Base-by-base conservation (phyloP, 2,797 vertebrate species). In the Cuculus canorus region DNA sequence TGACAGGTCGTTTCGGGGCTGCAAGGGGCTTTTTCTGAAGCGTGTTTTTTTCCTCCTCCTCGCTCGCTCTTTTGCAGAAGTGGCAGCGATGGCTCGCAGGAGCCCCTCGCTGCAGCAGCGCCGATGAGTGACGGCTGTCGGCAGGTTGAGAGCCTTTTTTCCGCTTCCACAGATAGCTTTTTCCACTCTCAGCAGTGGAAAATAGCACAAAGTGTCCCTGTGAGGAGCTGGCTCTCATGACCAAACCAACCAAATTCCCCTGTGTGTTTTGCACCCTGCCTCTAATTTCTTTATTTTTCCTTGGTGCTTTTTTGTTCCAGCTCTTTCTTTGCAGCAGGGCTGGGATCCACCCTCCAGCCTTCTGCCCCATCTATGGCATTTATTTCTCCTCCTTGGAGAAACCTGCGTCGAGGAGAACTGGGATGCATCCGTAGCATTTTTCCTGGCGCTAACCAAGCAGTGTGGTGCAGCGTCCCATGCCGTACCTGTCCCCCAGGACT, bases 71-170 rank as follows among this genome's bases (percentile, higher is more conserved):
- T 89, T 83, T 96, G 90, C 95, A 95, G 93, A 95, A 96, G 96
- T 92, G 60, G 37, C 1, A 14, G 47, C 85, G 2, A 6, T 85
- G 91, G 39, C 60, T 79, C 5, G 5, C 72, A 5, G 59, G 66
- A 88, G 68, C 56, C 71, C 64, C 89, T 63, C 82, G 60, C 48
- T 57, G 92, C 91, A 89, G 79, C 2, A 0, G 63, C 25, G 68
- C 57, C 0, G 95, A 93, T 95, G 96, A 96, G 79, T 96, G 96
- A 95, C 13, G 47, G 75, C 87, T 93, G 32, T 75, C 13, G 2
- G 95, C 95, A 95, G 95, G 84, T 96, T 96, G n/a, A 94, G 91
- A 92, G 91, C 91, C 82, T 50, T 87, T 92, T 96, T 96, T 96
- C 96, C 95, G 56, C 84, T 94, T 82, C 80, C 95, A 90, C 69